Percentiles rank a stretch among this genome's conserved stretches.
Evolutionary conservation across 2,888 invertebrate genomes (phyloP).

Genomic region (Plemyria rubiginata): DNA sequence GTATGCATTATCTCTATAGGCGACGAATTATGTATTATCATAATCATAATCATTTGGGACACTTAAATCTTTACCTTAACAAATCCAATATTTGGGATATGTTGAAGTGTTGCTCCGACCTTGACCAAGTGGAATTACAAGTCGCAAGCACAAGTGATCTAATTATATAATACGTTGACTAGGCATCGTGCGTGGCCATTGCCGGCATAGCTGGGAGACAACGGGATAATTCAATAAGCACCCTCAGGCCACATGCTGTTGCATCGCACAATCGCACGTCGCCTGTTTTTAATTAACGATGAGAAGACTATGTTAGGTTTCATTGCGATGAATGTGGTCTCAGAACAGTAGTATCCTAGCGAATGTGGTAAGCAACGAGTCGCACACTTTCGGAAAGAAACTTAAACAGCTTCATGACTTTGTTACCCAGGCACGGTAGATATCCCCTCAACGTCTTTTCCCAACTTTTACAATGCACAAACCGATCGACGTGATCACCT

Average conservation of each 20-base stretch:
- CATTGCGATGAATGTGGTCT: constrained; percentile 5
- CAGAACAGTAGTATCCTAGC: too few relatives aligned
- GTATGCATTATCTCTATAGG: too few relatives aligned
- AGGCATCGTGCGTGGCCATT: constrained; percentile 45
- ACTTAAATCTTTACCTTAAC: not conserved
- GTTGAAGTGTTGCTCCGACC: constrained; percentile 42
- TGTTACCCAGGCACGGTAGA: too few relatives aligned
- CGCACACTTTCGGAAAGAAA: too few relatives aligned
- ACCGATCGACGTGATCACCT: too few relatives aligned
- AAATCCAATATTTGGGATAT: constrained; percentile 3
- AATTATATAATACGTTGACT: constrained; percentile 39
- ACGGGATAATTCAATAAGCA: constrained; percentile 60
- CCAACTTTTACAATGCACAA: too few relatives aligned
- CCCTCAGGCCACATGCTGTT: constrained; percentile 64
- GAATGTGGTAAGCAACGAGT: too few relatives aligned
- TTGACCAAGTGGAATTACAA: constrained; percentile 47
- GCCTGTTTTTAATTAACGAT: constrained; percentile 71
- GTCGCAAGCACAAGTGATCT: constrained; percentile 15
- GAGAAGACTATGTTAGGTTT: constrained; percentile 14
- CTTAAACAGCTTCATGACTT: too few relatives aligned
- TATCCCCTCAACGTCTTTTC: too few relatives aligned
- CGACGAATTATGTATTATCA: too few relatives aligned
- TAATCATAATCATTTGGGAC: too few relatives aligned
- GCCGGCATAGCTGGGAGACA: constrained; percentile 24
- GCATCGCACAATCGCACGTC: constrained; percentile 53